phyloP scores from a whole-genome alignment of 2,797 vertebrate species.

The Brachymystax lenok region DNA sequence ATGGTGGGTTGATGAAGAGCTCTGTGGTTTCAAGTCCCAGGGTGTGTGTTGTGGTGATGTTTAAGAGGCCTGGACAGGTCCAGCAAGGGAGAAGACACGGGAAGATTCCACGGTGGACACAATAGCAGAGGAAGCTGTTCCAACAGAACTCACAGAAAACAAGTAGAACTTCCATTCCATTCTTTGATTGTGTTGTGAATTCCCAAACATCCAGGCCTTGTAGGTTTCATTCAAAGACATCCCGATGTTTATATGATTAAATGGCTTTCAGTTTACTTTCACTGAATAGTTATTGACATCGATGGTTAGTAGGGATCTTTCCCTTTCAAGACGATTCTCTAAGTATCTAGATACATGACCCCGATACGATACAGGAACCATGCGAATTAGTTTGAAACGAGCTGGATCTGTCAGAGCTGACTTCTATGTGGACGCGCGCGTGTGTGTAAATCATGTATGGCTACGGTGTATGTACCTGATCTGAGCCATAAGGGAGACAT shows the following conservation, averaged over 20 bases:
- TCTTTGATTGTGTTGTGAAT: constrained; percentile 38
- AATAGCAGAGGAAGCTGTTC: constrained; percentile 26
- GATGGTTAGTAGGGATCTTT: not conserved
- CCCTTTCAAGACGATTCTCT: not conserved
- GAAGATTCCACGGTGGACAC: constrained; percentile 39
- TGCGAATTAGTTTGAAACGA: too few relatives aligned
- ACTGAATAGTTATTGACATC: not conserved
- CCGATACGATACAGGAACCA: not conserved
- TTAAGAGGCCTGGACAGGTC: constrained; percentile 23
- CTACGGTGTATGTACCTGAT: too few relatives aligned
- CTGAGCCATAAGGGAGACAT: too few relatives aligned
- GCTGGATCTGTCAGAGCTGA: too few relatives aligned
- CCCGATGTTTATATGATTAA: not conserved
- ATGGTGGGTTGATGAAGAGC: constrained; percentile 20
- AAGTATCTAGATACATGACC: not conserved
- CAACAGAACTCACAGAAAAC: constrained; percentile 41
- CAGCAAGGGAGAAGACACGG: constrained; percentile 36
- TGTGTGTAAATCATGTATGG: too few relatives aligned
- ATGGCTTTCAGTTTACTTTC: not conserved
- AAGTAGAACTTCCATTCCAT: constrained; percentile 23
- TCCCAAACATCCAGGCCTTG: constrained; percentile 20
- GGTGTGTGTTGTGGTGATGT: constrained; percentile 23
- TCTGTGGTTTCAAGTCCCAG: not conserved
- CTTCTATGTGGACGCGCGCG: too few relatives aligned
- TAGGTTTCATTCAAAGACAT: not conserved